phyloP scores from a whole-genome alignment of 2,113 vertebrate species.

The Trogon surrucura region DNA sequence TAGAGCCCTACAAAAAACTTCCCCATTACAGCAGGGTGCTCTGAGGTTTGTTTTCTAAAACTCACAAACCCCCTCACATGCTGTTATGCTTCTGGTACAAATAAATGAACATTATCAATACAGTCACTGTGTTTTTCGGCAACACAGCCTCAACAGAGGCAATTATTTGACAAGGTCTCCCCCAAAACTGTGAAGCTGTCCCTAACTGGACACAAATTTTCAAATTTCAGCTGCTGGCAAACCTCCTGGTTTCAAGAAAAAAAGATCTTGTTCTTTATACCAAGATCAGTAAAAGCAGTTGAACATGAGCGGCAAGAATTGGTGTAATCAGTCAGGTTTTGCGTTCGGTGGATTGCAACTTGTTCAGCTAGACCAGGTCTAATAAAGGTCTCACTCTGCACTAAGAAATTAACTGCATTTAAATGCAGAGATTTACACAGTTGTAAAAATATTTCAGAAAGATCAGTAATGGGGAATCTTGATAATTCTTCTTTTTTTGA shows the following conservation, averaged over 20 bases:
- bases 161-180: not conserved
- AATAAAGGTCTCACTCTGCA: not conserved
- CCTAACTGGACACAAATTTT: not conserved
- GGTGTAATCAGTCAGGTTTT: not conserved
- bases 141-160: not conserved
- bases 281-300: not conserved
- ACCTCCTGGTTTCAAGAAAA: not conserved
- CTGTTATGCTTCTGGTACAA: not conserved
- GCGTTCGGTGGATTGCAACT: accelerated
- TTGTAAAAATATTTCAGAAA: not conserved
- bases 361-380: not conserved
- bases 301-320: not conserved
- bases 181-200: accelerated
- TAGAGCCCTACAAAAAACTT: not conserved
- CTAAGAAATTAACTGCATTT: not conserved
- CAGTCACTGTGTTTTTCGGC: not conserved
- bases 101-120: not conserved
- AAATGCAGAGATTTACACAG: not conserved
- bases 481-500: not conserved
- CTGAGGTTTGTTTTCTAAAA: not conserved
- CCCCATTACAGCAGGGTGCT: not conserved
- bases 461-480: not conserved
- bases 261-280: not conserved
- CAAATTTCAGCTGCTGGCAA: not conserved
- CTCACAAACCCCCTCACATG: not conserved